Evolutionary conservation across 2,797 vertebrate genomes (phyloP).

Genomic region (Gymnothorax reevesii): DNA sequence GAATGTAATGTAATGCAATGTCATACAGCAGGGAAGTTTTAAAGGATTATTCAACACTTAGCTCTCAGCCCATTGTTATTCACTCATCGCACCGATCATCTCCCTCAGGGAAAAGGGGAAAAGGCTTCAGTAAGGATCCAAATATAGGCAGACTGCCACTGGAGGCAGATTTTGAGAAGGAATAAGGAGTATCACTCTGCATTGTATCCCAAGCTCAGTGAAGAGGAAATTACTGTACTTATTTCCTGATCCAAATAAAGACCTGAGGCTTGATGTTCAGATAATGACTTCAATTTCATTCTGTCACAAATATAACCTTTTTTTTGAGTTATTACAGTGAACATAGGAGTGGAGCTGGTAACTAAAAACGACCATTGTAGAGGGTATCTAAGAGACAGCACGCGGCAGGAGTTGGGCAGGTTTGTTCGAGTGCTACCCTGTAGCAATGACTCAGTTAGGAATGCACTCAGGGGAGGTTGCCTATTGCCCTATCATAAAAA

Average conservation of each 20-base stretch:
- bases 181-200: background rate
- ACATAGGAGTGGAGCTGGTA: background rate
- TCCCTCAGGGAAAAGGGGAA: background rate
- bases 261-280: slow-evolving; percentile 14
- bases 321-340: background rate
- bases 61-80: background rate
- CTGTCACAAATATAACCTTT: slow-evolving; percentile 12
- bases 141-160: background rate
- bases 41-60: background rate
- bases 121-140: background rate
- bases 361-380: background rate
- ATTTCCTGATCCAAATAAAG: slow-evolving; percentile 23
- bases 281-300: slow-evolving; percentile 7
- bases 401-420: background rate
- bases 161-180: background rate
- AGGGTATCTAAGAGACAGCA: background rate
- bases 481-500: background rate
- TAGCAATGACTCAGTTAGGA: background rate
- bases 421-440: background rate
- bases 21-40: background rate
- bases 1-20: background rate
- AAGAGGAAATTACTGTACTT: background rate
- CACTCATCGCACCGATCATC: background rate
- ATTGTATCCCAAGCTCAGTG: background rate
- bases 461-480: background rate